Evolutionary conservation across 1,140 invertebrate species (phyloP).

Genomic region (Pristionchus pacificus): DNA sequence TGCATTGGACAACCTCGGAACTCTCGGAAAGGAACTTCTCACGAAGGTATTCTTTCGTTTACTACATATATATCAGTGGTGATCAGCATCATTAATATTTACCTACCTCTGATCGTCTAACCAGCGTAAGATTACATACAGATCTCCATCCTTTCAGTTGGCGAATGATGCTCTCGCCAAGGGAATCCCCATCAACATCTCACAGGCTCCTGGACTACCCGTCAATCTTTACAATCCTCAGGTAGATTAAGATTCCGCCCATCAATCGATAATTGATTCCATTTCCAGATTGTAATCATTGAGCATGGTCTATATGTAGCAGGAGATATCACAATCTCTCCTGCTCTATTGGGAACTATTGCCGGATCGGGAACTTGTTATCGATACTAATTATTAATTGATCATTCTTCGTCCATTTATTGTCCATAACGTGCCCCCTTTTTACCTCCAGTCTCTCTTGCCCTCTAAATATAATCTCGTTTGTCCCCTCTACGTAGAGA

Average conservation of each 20-base stretch:
- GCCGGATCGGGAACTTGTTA: slow-evolving; percentile 7
- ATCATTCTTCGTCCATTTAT: too few relatives aligned
- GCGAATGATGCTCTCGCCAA: slow-evolving; percentile 6
- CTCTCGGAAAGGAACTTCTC: slow-evolving; percentile 54
- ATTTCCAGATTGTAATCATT: slow-evolving; percentile 27
- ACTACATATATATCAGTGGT: slow-evolving; percentile 7
- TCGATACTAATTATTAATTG: slow-evolving; percentile 1
- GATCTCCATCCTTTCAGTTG: background rate
- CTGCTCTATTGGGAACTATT: slow-evolving; percentile 24
- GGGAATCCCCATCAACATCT: slow-evolving; percentile 44
- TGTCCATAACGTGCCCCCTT: too few relatives aligned
- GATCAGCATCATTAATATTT: slow-evolving; percentile 1
- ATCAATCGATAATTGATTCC: background rate
- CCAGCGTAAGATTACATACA: slow-evolving; percentile 5
- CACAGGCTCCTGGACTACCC: slow-evolving; percentile 41
- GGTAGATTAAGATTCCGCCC: slow-evolving; percentile 14
- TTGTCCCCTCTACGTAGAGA: too few relatives aligned
- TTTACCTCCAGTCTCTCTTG: too few relatives aligned
- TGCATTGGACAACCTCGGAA: slow-evolving; percentile 55
- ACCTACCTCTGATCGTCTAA: background rate
- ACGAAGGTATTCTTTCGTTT: slow-evolving; percentile 51
- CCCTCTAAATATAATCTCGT: too few relatives aligned
- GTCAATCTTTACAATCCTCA: slow-evolving; percentile 47
- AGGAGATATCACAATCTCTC: slow-evolving; percentile 49
- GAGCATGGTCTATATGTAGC: slow-evolving; percentile 52